Percentiles rank a stretch among this genome's conserved stretches.
Conservation (phyloP, 2,888 invertebrate species). For the Lepidochitona cinerea region DNA sequence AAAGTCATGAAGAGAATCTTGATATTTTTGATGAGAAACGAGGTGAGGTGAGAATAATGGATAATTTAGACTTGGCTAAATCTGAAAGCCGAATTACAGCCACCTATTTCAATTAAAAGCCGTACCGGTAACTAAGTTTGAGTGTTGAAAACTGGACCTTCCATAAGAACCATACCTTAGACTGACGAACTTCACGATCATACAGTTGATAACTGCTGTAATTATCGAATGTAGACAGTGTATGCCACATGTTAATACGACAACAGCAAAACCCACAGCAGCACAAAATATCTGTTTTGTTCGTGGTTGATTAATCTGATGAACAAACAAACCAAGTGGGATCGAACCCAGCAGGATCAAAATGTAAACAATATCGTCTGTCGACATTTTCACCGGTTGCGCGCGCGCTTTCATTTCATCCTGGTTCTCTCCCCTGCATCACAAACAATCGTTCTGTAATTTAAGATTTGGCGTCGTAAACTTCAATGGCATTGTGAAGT, state of each 20-base stretch:
- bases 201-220: conserved; percentile 52
- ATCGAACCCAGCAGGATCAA: conserved; percentile 52
- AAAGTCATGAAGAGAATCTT: no score
- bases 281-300: conserved; percentile 41
- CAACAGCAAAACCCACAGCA: conserved; percentile 39
- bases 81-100: no score
- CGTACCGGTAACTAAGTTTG: neutral
- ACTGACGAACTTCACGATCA: conserved; percentile 43
- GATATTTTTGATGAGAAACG: no score
- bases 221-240: conserved; percentile 55
- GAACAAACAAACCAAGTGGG: conserved; percentile 47
- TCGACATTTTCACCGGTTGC: conserved; percentile 21
- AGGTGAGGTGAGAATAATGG: no score
- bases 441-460: no score
- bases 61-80: no score
- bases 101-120: no score
- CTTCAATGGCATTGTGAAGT: no score
- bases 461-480: no score
- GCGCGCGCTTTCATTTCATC: neutral
- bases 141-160: neutral
- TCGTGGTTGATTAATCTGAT: conserved; percentile 33
- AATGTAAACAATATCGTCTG: conserved; percentile 60
- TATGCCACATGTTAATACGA: conserved; percentile 45
- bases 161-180: conserved; percentile 35
- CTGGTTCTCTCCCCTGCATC: neutral